Conservation (phyloP, 2,797 vertebrate species). For the Hoplostethus mediterraneus region DNA sequence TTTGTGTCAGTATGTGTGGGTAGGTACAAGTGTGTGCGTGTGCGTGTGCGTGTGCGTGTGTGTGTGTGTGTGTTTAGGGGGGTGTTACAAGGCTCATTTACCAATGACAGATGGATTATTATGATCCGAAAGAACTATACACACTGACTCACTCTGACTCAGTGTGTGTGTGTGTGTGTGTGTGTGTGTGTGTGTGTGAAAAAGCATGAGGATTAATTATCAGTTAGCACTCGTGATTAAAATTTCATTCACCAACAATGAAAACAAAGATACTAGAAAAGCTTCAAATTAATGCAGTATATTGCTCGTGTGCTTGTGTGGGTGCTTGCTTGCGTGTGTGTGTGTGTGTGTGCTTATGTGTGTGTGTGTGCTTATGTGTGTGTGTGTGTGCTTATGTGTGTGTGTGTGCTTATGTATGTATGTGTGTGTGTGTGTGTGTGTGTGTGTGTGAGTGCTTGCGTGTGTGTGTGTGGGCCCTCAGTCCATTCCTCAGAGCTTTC, state of each 20-base stretch:
- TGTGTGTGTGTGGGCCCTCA: background rate
- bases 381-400: background rate
- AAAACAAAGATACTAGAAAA: constrained; percentile 33
- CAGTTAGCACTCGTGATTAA: constrained; percentile 1
- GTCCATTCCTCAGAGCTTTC: background rate
- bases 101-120: constrained; percentile 56
- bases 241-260: background rate
- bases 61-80: constrained; percentile 11
- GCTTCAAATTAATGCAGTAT: background rate
- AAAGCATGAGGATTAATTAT: constrained; percentile 14
- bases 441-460: background rate
- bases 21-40: constrained; percentile 27
- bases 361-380: constrained; percentile 2
- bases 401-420: no score
- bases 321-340: no score
- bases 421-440: background rate
- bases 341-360: background rate
- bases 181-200: constrained; percentile 23
- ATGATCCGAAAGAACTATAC: constrained; percentile 38
- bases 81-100: constrained; percentile 47
- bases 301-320: background rate
- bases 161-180: constrained; percentile 6
- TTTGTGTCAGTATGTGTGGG: no score
- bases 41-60: background rate
- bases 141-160: constrained; percentile 38